Conservation (phyloP, 1,140 invertebrate species). For the Nasonia vitripennis region DNA sequence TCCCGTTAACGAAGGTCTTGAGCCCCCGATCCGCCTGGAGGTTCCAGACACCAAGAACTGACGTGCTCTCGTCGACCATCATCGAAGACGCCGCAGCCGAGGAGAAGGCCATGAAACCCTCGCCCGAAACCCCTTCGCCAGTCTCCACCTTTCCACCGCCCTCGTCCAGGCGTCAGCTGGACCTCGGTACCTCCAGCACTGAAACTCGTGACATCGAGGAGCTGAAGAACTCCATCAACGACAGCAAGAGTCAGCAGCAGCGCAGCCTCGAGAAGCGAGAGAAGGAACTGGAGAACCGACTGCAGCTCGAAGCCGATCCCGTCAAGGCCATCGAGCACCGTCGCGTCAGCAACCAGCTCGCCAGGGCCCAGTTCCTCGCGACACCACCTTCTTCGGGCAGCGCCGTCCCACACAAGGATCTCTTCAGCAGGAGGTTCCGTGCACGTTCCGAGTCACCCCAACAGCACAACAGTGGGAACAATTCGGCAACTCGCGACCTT, state of each 20-base stretch:
- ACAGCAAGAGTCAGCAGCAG: background rate
- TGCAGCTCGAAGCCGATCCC: conserved; percentile 38
- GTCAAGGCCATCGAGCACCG: conserved; percentile 65
- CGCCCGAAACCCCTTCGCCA: conserved; percentile 63
- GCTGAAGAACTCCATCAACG: conserved; percentile 13
- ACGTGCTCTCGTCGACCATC: conserved; percentile 89
- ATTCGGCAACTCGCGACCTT: background rate
- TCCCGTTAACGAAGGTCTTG: conserved; percentile 80
- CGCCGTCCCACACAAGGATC: conserved; percentile 50
- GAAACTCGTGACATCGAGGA: background rate
- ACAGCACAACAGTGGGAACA: conserved; percentile 56
- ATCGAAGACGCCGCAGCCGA: conserved; percentile 80
- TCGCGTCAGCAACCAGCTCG: conserved; percentile 68
- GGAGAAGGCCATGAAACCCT: conserved; percentile 72
- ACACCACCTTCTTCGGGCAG: conserved; percentile 52
- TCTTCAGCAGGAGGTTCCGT: conserved; percentile 63
- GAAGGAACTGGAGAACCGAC: conserved; percentile 48
- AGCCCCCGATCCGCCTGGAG: conserved; percentile 83
- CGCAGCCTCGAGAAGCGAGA: conserved; percentile 31
- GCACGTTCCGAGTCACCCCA: conserved; percentile 71
- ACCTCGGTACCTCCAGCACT: background rate
- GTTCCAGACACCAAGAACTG: conserved; percentile 83
- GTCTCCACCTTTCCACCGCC: background rate
- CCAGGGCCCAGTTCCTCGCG: conserved; percentile 70
- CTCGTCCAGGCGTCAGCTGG: background rate